These are phyloP conservation scores for Microplitis manilae DNA, from an alignment of 2,888 invertebrate species.

Conservation along the genomic window DNA sequence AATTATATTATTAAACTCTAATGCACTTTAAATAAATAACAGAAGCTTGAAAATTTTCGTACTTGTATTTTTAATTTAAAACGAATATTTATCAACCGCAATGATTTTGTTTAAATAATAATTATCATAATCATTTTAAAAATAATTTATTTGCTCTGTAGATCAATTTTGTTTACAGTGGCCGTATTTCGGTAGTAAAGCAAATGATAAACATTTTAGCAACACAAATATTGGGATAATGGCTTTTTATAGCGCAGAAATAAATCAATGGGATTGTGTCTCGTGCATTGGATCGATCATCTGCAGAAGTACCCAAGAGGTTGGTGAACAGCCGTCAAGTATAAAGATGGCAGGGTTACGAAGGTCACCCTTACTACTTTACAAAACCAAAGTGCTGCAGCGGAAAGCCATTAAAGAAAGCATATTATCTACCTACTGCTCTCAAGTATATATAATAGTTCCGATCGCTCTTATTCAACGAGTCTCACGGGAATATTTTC, in stretches of 20 bases:
- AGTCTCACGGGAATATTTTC: conserved; percentile 23
- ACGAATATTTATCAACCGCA: too few species aligned
- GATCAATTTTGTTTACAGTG: too few species aligned
- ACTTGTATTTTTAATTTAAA: too few species aligned
- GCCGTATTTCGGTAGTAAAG: not conserved
- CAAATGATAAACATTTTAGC: not conserved
- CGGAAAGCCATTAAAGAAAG: conserved; percentile 53
- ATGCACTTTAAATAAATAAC: too few species aligned
- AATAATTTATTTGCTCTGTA: too few species aligned
- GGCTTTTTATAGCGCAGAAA: not conserved
- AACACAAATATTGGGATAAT: not conserved
- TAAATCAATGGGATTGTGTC: not conserved
- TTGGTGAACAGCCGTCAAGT: not conserved
- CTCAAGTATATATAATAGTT: conserved; percentile 35
- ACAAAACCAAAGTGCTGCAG: conserved; percentile 40
- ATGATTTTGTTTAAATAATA: too few species aligned
- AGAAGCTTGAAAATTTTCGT: too few species aligned
- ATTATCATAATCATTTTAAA: too few species aligned
- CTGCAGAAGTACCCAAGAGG: not conserved
- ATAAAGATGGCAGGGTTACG: not conserved
- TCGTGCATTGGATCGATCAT: conserved; percentile 6
- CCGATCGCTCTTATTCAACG: conserved; percentile 5
- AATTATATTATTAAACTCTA: not conserved
- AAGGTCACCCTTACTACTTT: conserved; percentile 16
- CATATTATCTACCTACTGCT: conserved; percentile 50